Percentiles rank a stretch among this genome's conserved stretches.
Evolutionary conservation across 2,113 vertebrate genomes (phyloP).

Genomic region (Alexandromys fortis): DNA sequence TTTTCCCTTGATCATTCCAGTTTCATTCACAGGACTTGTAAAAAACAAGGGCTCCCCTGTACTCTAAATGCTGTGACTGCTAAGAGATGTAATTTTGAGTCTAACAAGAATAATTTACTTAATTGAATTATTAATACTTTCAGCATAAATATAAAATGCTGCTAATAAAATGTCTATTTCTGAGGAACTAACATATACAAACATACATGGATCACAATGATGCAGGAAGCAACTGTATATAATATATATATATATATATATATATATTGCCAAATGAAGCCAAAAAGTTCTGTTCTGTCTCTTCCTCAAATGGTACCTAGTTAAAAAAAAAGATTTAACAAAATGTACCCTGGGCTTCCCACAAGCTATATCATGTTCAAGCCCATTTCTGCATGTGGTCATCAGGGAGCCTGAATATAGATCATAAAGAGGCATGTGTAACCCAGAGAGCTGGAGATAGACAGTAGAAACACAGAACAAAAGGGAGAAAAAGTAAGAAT

Average conservation of each 20-base stretch:
- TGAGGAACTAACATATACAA: background rate
- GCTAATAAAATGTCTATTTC: background rate
- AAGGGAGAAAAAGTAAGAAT: background rate
- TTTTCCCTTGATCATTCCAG: conserved; percentile 59
- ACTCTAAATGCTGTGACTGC: conserved; percentile 49
- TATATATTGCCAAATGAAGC: conserved; percentile 7
- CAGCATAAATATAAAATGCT: conserved; percentile 22
- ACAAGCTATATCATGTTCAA: background rate
- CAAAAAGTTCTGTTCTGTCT: background rate
- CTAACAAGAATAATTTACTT: conserved; percentile 50
- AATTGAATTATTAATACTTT: conserved; percentile 42
- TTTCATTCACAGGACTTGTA: conserved; percentile 49
- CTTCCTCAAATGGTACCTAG: background rate
- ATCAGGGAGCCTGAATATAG: background rate
- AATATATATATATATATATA: too few relatives aligned
- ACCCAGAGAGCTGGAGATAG: background rate
- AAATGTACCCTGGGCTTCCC: background rate
- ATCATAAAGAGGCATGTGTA: background rate
- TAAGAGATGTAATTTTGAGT: conserved; percentile 43
- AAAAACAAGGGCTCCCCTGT: conserved; percentile 42
- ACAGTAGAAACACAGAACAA: background rate
- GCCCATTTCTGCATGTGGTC: background rate
- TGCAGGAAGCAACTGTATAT: background rate
- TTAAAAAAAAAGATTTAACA: background rate
- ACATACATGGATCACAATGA: background rate